A percentile compares a stretch with the other conserved stretches of the same genome.
Conservation (phyloP, 2,113 vertebrate genomes). For the Brachypodius melanocephalos region DNA sequence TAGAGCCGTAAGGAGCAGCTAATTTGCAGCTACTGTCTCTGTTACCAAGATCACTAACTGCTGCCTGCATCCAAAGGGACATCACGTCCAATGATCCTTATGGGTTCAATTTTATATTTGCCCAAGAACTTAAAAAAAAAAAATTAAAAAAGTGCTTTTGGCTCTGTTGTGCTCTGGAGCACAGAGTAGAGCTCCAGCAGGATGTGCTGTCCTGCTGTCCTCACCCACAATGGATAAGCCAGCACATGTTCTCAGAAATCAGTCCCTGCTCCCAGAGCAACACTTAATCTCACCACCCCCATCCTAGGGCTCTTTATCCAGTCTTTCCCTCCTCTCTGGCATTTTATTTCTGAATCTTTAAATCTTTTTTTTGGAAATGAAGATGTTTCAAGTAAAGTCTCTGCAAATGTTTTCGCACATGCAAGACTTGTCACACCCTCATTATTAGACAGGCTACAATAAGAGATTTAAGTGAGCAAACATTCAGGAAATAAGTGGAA, state of each 20-base stretch:
- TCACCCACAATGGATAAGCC: neutral
- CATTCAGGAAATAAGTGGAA: neutral
- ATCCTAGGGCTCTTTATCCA: neutral
- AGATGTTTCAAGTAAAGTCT: neutral
- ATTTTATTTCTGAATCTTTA: neutral
- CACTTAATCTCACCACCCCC: rapidly evolving
- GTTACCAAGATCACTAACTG: neutral
- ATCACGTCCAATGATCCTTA: neutral
- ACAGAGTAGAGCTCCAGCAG: neutral
- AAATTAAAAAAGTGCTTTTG: rapidly evolving
- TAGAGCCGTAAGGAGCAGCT: neutral
- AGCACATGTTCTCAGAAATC: neutral
- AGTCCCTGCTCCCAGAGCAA: neutral
- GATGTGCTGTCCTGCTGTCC: neutral
- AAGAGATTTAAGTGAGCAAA: neutral
- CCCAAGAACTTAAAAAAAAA: neutral
- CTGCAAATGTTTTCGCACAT: neutral
- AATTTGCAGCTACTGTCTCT: neutral
- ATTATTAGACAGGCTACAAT: neutral
- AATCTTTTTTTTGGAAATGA: neutral
- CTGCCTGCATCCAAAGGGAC: neutral
- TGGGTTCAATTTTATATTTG: neutral
- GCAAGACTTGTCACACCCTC: neutral
- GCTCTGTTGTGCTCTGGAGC: neutral
- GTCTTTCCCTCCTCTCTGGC: neutral